A percentile compares a stretch with the other conserved stretches of the same genome.
These are phyloP conservation scores for Syrrhaptes paradoxus DNA, from an alignment of 2,113 vertebrate genomes.

Conservation along the genomic window DNA sequence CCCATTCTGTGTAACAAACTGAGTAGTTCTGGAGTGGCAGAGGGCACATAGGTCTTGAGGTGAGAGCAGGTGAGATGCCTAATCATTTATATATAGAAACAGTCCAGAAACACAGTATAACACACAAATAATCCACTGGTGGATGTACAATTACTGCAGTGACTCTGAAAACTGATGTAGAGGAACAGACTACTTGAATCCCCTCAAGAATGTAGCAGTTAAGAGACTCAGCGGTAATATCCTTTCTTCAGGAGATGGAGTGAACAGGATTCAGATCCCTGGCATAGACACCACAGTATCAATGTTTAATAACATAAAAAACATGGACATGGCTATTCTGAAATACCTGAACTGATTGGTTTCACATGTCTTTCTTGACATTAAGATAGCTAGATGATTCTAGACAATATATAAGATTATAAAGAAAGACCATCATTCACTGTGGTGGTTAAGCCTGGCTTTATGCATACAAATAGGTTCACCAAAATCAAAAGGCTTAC, in stretches of 20 bases:
- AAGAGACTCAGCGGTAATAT: background rate
- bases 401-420: background rate
- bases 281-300: too few species aligned
- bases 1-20: background rate
- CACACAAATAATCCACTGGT: background rate
- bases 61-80: fast-evolving
- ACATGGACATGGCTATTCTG: background rate
- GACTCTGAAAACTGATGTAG: background rate
- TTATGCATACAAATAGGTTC: background rate
- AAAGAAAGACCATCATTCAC: background rate
- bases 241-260: background rate
- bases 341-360: background rate
- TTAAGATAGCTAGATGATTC: background rate
- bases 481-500: background rate
- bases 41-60: fast-evolving
- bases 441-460: background rate
- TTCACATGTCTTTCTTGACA: fast-evolving
- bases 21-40: background rate
- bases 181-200: background rate
- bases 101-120: background rate
- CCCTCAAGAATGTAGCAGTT: background rate
- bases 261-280: background rate
- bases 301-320: background rate
- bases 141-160: background rate
- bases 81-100: background rate